Percentiles rank a stretch among this genome's conserved stretches.
These are phyloP conservation scores for Drosophila parabipectinata DNA, from an alignment of 1,140 invertebrate genomes.

Conservation along the genomic window DNA sequence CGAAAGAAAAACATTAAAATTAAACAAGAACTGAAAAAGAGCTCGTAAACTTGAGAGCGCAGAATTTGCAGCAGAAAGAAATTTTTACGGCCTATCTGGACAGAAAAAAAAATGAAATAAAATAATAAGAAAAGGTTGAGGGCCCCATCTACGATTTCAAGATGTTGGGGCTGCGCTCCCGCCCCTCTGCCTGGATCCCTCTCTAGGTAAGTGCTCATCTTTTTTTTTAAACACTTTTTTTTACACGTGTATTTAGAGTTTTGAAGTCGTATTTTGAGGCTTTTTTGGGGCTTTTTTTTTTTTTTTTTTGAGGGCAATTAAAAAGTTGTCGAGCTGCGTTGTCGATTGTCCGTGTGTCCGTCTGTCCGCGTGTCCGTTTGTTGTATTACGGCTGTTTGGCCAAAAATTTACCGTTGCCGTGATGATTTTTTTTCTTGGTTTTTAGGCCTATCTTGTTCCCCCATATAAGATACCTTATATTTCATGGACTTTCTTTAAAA, in stretches of 20 bases:
- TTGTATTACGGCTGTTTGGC: constrained; percentile 65
- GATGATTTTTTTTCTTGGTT: constrained; percentile 10
- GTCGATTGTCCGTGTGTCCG: constrained; percentile 25
- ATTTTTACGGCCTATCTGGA: constrained; percentile 60
- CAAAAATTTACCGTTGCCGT: constrained; percentile 64
- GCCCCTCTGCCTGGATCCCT: constrained; percentile 2
- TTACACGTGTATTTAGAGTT: constrained; percentile 38
- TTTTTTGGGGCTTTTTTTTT: neutral
- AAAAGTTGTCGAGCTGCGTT: constrained; percentile 72
- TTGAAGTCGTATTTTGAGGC: constrained; percentile 28
- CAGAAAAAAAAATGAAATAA: neutral
- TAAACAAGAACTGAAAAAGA: constrained; percentile 53
- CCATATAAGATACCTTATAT: no score
- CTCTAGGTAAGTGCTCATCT: constrained; percentile 16
- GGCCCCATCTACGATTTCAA: constrained; percentile 1
- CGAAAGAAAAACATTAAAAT: constrained; percentile 45
- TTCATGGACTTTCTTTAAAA: no score
- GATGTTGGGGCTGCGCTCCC: neutral
- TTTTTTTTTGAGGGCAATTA: constrained; percentile 69
- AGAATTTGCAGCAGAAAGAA: constrained; percentile 37
- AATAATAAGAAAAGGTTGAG: constrained; percentile 3
- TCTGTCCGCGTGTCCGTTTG: constrained; percentile 47
- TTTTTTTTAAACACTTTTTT: constrained; percentile 10
- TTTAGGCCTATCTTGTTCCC: constrained; percentile 1
- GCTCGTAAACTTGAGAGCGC: constrained; percentile 30